Conservation (phyloP, 2,113 vertebrate genomes). For the Lipophrys pholis region DNA sequence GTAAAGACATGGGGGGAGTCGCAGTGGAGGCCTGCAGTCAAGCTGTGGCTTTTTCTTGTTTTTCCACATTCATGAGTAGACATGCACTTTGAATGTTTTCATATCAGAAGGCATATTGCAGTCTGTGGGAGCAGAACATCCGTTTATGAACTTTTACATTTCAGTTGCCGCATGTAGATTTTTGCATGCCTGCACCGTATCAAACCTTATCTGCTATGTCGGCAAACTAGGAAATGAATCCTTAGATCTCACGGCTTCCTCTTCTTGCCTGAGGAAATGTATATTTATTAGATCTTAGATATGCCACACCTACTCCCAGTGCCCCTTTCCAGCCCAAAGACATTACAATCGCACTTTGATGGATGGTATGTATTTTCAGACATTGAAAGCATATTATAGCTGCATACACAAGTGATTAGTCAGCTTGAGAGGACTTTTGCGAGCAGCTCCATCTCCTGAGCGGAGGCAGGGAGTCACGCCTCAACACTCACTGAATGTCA, state of each 20-base stretch:
- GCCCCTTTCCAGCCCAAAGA: constrained; percentile 77
- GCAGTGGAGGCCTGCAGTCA: background rate
- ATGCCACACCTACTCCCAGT: constrained; percentile 72
- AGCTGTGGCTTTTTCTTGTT: background rate
- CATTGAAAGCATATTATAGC: constrained; percentile 75
- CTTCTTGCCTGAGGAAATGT: constrained; percentile 73
- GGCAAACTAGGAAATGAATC: constrained; percentile 69
- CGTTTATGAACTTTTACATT: constrained; percentile 38
- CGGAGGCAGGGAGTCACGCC: constrained; percentile 1
- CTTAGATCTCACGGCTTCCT: constrained; percentile 63
- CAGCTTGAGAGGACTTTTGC: constrained; percentile 61
- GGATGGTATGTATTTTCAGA: constrained; percentile 79
- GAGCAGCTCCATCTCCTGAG: constrained; percentile 54
- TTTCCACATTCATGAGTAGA: background rate
- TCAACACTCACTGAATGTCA: constrained; percentile 56
- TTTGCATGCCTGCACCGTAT: constrained; percentile 59
- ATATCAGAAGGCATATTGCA: background rate
- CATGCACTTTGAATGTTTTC: background rate
- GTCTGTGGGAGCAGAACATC: background rate
- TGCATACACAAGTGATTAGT: constrained; percentile 77
- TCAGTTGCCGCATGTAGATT: constrained; percentile 41
- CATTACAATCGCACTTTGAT: constrained; percentile 76
- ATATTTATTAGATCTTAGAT: constrained; percentile 80
- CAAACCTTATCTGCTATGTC: constrained; percentile 70
- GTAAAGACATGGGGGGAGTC: background rate